phyloP scores from a whole-genome alignment of 2,113 vertebrate species.

The Mystacornis crossleyi region DNA sequence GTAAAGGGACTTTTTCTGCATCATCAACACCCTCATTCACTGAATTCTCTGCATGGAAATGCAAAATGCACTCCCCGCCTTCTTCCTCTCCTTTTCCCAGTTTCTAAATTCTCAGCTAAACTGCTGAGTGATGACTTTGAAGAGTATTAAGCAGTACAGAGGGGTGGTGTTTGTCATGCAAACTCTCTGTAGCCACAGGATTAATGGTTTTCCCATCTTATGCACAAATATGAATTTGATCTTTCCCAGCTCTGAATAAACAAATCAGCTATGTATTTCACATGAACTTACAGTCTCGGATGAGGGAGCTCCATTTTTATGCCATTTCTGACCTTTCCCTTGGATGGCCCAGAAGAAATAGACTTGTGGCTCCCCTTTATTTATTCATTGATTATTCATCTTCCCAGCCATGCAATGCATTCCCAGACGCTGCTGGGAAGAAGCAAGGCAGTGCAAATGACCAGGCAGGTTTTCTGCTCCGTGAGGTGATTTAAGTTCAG shows the following conservation, averaged over 20 bases:
- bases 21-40: not conserved
- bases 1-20: not conserved
- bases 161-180: not conserved
- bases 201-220: not conserved
- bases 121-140: not conserved
- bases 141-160: not conserved
- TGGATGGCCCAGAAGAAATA: not conserved
- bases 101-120: not conserved
- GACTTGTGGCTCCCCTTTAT: not conserved
- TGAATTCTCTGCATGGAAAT: slow-evolving; percentile 10
- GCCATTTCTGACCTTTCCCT: not conserved
- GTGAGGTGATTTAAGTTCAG: not conserved
- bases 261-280: not conserved
- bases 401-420: not conserved
- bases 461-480: not conserved
- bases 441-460: not conserved
- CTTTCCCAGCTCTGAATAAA: not conserved
- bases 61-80: not conserved
- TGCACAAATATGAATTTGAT: not conserved
- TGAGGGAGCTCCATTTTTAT: not conserved
- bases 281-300: not conserved
- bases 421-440: not conserved
- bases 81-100: not conserved
- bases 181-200: not conserved
- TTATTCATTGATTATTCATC: not conserved